These are phyloP conservation scores for Palaemon carinicauda DNA, from an alignment of 1,140 invertebrate genomes.

Conservation along the genomic window DNA sequence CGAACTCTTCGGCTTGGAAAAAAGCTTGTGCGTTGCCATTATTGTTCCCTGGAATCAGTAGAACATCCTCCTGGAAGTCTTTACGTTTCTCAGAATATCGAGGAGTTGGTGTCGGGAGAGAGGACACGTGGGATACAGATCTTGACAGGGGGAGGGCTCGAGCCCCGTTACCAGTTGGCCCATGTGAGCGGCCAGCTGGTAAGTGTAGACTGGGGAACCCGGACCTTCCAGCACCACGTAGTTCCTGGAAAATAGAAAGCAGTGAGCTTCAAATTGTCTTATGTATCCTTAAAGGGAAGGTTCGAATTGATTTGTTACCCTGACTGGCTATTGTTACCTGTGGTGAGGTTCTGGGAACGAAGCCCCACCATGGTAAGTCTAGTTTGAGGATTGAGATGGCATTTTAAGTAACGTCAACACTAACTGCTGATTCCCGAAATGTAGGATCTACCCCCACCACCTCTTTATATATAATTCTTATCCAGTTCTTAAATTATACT, in stretches of 20 bases:
- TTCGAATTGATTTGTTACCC: too few species aligned
- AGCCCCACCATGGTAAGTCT: too few species aligned
- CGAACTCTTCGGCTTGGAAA: too few species aligned
- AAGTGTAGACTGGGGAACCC: conserved; percentile 14
- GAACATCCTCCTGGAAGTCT: conserved; percentile 20
- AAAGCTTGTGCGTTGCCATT: too few species aligned
- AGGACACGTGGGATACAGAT: conserved; percentile 22
- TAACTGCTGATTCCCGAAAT: too few species aligned
- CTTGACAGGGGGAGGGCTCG: conserved; percentile 33
- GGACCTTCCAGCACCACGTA: conserved; percentile 32
- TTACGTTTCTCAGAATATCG: conserved; percentile 17
- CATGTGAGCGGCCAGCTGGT: conserved; percentile 43
- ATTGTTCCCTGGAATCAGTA: not conserved
- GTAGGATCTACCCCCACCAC: too few species aligned
- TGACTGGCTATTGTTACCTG: too few species aligned
- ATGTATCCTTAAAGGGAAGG: not conserved
- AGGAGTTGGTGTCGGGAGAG: conserved; percentile 17
- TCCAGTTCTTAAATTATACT: too few species aligned
- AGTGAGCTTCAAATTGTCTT: not conserved
- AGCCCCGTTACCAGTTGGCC: conserved; percentile 26
- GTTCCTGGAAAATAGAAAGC: conserved; percentile 10
- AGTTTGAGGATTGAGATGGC: too few species aligned
- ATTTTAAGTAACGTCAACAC: too few species aligned
- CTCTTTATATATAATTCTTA: too few species aligned
- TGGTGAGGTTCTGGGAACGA: too few species aligned